phyloP scores from a whole-genome alignment of 1,140 invertebrate genomes.

The Lasaia peninsularis region DNA sequence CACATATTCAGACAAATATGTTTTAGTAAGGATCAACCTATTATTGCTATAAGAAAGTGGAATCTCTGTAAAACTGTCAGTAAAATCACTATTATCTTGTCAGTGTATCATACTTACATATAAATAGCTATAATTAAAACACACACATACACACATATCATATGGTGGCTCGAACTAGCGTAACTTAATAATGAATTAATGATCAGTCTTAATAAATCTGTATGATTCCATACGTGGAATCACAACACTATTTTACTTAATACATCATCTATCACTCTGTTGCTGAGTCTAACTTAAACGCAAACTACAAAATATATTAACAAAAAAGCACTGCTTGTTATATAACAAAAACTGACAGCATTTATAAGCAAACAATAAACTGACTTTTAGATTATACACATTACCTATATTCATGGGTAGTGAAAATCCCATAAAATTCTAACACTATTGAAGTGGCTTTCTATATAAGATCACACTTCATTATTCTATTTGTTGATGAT shows the following conservation, averaged over 20 bases:
- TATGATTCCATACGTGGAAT: constrained; percentile 39
- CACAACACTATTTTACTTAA: constrained; percentile 47
- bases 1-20: constrained; percentile 22
- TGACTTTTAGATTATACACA: constrained; percentile 40
- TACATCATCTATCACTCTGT: constrained; percentile 60
- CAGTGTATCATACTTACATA: constrained; percentile 43
- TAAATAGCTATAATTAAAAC: constrained; percentile 56
- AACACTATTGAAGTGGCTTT: constrained; percentile 32
- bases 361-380: constrained; percentile 57
- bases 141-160: constrained; percentile 51
- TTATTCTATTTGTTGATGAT: constrained; percentile 37
- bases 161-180: constrained; percentile 67
- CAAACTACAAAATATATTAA: constrained; percentile 49
- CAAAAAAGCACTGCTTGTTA: constrained; percentile 68
- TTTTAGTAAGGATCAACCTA: constrained; percentile 36
- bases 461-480: constrained; percentile 14
- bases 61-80: constrained; percentile 48
- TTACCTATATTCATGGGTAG: constrained; percentile 39
- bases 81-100: constrained; percentile 26
- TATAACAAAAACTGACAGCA: constrained; percentile 59
- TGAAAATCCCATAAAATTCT: constrained; percentile 28
- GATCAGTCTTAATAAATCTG: constrained; percentile 73
- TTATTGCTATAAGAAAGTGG: constrained; percentile 41
- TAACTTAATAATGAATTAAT: constrained; percentile 75
- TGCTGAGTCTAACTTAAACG: constrained; percentile 66